phyloP scores from a whole-genome alignment of 35 echinoderm and acorn worm genomes.

The Anneissia japonica region DNA sequence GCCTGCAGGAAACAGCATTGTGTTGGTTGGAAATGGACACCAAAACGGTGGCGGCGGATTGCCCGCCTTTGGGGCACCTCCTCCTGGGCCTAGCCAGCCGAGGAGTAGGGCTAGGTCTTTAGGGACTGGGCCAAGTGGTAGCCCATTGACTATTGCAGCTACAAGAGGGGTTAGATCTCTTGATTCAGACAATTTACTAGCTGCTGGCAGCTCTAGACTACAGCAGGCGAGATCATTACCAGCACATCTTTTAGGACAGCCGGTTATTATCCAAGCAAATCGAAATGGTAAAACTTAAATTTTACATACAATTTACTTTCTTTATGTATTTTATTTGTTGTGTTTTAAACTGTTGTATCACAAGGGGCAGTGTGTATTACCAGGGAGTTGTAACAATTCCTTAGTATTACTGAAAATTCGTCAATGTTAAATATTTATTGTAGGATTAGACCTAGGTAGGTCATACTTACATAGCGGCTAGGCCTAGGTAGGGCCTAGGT shows the following conservation, averaged over 20 bases:
- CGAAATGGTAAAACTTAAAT: background rate
- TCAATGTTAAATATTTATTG: no score
- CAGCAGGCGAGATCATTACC: background rate
- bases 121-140: background rate
- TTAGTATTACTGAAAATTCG: no score
- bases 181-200: background rate
- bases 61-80: background rate
- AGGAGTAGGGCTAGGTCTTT: background rate
- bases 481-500: no score
- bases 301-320: no score
- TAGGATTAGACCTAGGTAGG: no score
- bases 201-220: background rate
- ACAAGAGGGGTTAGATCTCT: background rate
- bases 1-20: background rate
- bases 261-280: background rate
- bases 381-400: no score
- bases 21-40: conserved; percentile 18
- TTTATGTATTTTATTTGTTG: no score
- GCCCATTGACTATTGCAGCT: background rate
- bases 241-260: background rate
- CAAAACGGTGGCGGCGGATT: conserved; percentile 30
- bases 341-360: no score
- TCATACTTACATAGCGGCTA: no score
- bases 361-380: no score
- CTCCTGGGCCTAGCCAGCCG: background rate